Conservation (phyloP, 1,140 invertebrate species). For the Aphis craccivora region DNA sequence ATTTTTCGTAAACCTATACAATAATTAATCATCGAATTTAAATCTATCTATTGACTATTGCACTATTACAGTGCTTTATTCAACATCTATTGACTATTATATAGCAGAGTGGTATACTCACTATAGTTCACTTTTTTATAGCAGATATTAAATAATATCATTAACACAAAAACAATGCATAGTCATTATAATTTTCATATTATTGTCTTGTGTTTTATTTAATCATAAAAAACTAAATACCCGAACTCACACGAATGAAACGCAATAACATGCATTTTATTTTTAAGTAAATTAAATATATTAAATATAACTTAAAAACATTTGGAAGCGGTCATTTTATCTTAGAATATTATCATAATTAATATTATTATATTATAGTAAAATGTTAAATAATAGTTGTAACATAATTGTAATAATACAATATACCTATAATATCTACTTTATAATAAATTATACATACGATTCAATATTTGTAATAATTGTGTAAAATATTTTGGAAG, state of each 20-base stretch:
- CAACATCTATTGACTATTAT: too few species aligned
- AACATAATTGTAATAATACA: background rate
- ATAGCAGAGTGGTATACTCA: too few species aligned
- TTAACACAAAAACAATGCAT: too few species aligned
- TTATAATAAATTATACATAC: background rate
- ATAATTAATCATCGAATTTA: too few species aligned
- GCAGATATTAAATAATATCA: too few species aligned
- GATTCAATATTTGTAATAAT: background rate
- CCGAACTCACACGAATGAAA: background rate
- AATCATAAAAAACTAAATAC: background rate
- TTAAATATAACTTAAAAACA: background rate
- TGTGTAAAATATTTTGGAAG: background rate
- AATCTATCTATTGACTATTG: too few species aligned
- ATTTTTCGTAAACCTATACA: too few species aligned
- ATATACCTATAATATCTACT: background rate
- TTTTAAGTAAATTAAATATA: background rate
- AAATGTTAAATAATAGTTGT: background rate
- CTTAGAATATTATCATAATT: background rate
- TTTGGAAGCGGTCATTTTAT: background rate
- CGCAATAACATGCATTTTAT: background rate
- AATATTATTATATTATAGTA: background rate
- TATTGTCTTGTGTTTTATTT: background rate
- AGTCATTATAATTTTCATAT: background rate
- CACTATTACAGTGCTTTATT: too few species aligned
- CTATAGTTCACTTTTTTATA: too few species aligned